A percentile compares a stretch with the other conserved stretches of the same genome.
phyloP scores from a whole-genome alignment of 2,797 vertebrate genomes.

The Gephyroberyx darwinii region DNA sequence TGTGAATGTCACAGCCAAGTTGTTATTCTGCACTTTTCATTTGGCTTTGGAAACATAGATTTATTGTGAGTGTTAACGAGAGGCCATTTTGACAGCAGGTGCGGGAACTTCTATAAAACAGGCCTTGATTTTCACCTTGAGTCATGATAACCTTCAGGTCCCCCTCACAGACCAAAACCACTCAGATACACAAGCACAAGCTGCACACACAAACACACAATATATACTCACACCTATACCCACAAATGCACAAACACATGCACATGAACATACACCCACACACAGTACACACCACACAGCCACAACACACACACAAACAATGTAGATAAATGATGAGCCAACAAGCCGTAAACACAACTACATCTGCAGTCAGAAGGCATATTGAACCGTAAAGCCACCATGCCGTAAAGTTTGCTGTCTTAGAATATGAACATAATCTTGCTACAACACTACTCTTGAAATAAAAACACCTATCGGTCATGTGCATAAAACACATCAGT shows the following conservation, averaged over 20 bases:
- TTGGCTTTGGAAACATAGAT: constrained; percentile 40
- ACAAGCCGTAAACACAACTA: constrained; percentile 23
- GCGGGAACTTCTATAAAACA: constrained; percentile 17
- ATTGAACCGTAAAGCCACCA: constrained; percentile 30
- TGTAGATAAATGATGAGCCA: constrained; percentile 22
- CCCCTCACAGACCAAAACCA: neutral
- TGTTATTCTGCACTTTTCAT: constrained; percentile 45
- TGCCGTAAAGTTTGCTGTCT: constrained; percentile 27
- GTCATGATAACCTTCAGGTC: constrained; percentile 15
- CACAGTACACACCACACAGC: neutral
- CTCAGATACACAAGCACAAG: neutral
- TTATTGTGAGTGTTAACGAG: constrained; percentile 35
- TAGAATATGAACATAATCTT: constrained; percentile 19
- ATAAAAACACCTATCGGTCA: constrained; percentile 4
- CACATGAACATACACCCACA: constrained; percentile 23
- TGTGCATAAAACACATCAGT: constrained; percentile 22
- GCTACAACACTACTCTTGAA: constrained; percentile 11
- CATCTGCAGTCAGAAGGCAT: constrained; percentile 22
- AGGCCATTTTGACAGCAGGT: constrained; percentile 27
- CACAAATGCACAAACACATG: neutral
- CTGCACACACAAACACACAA: constrained; percentile 8
- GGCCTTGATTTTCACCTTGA: constrained; percentile 25
- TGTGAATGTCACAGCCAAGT: constrained; percentile 38
- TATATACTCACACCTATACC: neutral
- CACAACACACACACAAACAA: constrained; percentile 21